Evolutionary conservation across 2,113 vertebrate species (phyloP), one percentile per base, ranked within the genome.

Genomic region (Probosciger aterrimus): DNA sequence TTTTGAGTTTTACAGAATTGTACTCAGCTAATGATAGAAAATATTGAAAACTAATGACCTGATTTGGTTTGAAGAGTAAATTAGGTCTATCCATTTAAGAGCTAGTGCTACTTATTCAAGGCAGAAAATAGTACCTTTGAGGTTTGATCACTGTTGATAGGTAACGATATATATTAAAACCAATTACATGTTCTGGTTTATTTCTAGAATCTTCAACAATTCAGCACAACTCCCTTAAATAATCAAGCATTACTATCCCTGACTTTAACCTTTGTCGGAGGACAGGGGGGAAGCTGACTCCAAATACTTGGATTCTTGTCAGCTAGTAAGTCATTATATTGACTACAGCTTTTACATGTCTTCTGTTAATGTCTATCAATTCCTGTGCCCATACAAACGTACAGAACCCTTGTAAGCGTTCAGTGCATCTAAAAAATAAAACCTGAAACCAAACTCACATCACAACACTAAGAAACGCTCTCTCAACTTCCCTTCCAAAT

Each of bases 41-140:
- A 60, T 55, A 86, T 6, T 67, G 75, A 81, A 90, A 92, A 90
- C 23, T 31, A n/a, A 80, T 74, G 31, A 62, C 53, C 44, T 43
- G 31, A 80, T 89, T 81, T 64, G 18, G 41, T 79, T 79, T 78
- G 49, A 59, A 89, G 62, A 84, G 64, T 52, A 87, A 87, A 79
- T 82, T 87, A 92, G 11, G 30, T 84, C 52, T 33, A 33, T 16
- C 12, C 41, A 50, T 77, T 90, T 85, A 86, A 83, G 52, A 84
- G 62, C 13, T 30, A n/a, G 35, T 25, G n/a, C 35, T 92, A 41
- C 35, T 95, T 86, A 57, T 13, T 76, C 47, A 50, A 79, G 71
- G 67, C 62, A 87, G 62, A 94, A 92, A 87, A 95, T 22, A 49
- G 20, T 55, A 82, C 62, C 84, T 76, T 37, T 89, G 86, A 84